Evolutionary conservation across 2,888 invertebrate genomes (phyloP), one percentile per base, ranked within the genome.

Genomic region (Metacarcinus magister): DNA sequence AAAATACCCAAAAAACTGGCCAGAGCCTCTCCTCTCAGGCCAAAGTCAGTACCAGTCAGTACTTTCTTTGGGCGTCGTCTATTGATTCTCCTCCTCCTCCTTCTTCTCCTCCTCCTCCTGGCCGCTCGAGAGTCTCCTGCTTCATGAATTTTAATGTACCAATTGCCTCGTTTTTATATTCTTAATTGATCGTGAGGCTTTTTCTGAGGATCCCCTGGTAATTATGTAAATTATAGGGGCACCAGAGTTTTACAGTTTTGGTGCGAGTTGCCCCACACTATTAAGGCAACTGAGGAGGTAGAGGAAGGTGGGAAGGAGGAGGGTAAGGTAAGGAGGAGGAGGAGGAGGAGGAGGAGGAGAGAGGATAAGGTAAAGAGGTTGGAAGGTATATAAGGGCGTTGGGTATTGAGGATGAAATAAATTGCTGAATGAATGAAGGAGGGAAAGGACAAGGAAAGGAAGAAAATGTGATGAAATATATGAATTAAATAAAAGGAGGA

Each of bases 61-160:
- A n/a, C 54, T 67, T 67, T 67, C 67, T 67, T 67, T 19, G 46
- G 39, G 46, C 39, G 32, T 28, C 10, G 3, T 3, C 28, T 46
- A 43, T 44, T 44, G 82, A 82, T 19, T 28, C 92, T n/a, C 54
- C 32, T 92, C 92, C 54, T 16, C 54, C 54, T 54, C 10, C 16
- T 54, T 10, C 10, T 54, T 54, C 54, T 54, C 54, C 54, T 54
- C 10, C 54, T 54, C 19, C 28, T 28, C 23, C 39, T 89, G 44
- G 89, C 39, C 44, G 19, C 39, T 67, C 67, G 67, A n/a, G 48
- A 28, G 60, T 67, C 67, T 67, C 89, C 54, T 87, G 48, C 94
- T 94, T 94, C 94, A 94, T 94, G 94, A 94, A 94, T 94, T 89
- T 94, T 94, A 94, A 94, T 94, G 94, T 39, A 87, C 94, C 94